Evolutionary conservation across 2,888 invertebrate genomes (phyloP), one percentile per base, ranked within the genome.

Genomic region (Thymelicus lineola): DNA sequence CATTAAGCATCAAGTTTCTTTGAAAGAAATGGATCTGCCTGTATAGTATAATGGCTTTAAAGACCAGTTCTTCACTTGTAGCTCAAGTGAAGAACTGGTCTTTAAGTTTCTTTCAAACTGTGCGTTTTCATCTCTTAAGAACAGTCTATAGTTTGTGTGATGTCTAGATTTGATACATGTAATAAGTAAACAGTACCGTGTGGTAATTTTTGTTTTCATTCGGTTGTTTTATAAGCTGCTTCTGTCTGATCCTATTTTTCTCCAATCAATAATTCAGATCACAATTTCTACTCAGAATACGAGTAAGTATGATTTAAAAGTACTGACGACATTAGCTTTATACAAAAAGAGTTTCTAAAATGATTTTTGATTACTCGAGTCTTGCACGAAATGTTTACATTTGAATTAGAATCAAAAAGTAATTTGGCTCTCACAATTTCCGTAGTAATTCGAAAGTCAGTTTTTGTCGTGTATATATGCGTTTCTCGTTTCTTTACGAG

Each of bases 21-120:
- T 67, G 61, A 67, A 53, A 50, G 59, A 67, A 60, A 67, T 67
- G 67, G 66, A 66, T 66, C 66, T 20, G n/a, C 17, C 60, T 50
- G 45, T 46, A 66, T 66, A 42, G 59, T 50, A 66, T 60, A 66
- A 66, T 66, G 50, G 66, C 38, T 59, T 38, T 60, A 38, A 57
- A 58, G 4, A 28, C 28, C 28, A 28, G 28, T 28, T 28, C 28
- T 28, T 28, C 28, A 28, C 28, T 28, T 28, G 28, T 28, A 36
- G 59, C 46, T n/a, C 35, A 0, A 55, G 65, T 3, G 20, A 67
- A 60, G n/a, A 65, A 67, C 20, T 59, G 20, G 28, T 53, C 53
- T 60, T 45, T 17, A 64, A 67, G 67, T 67, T 67, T 61, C 61
- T 58, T 67, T 61, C 50, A 48, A 59, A 67, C 60, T 60, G 15